Percentiles rank a stretch among this genome's conserved stretches.
Evolutionary conservation across 2,113 vertebrate genomes (phyloP).

Genomic region (Amblyopsis rosae): DNA sequence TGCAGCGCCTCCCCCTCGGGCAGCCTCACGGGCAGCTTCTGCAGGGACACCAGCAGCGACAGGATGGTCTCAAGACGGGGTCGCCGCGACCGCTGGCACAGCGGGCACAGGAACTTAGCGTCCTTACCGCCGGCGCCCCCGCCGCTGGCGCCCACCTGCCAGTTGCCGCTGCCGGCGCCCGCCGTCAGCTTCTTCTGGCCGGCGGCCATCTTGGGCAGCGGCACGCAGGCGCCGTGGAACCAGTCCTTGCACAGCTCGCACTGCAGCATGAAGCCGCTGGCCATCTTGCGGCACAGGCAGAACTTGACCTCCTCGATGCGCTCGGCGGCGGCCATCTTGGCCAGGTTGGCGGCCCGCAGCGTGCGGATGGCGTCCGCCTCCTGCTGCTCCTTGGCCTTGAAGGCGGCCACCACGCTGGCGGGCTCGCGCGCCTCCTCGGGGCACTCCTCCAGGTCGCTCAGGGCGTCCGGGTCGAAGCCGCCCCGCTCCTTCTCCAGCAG

Average conservation of each 20-base stretch:
- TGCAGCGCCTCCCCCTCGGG: slow-evolving; percentile 95
- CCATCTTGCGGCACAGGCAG: slow-evolving; percentile 93
- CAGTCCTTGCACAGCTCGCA: slow-evolving; percentile 98
- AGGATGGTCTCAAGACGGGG: slow-evolving; percentile 96
- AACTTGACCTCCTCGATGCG: slow-evolving; percentile 96
- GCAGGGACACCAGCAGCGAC: slow-evolving; percentile 92
- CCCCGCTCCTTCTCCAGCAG: slow-evolving; percentile 94
- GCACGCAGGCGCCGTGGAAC: slow-evolving; percentile 95
- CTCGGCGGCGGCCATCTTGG: slow-evolving; percentile 98
- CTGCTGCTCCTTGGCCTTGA: slow-evolving; percentile 93
- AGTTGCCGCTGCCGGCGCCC: slow-evolving; percentile 69
- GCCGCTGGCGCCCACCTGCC: slow-evolving; percentile 84
- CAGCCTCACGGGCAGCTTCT: slow-evolving; percentile 93
- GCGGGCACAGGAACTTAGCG: slow-evolving; percentile 92
- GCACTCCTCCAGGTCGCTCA: slow-evolving; percentile 90
- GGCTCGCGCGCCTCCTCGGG: slow-evolving; percentile 87
- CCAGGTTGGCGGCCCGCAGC: slow-evolving; percentile 90
- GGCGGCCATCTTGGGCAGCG: slow-evolving; percentile 86
- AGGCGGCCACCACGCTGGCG: slow-evolving; percentile 89
- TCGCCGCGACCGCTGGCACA: slow-evolving; percentile 92
- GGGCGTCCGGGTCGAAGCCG: slow-evolving; percentile 85
- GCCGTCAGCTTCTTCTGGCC: slow-evolving; percentile 86
- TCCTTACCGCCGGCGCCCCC: slow-evolving; percentile 95
- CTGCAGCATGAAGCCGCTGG: slow-evolving; percentile 95
- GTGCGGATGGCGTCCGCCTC: slow-evolving; percentile 94